A percentile compares a stretch with the other conserved stretches of the same genome.
These are phyloP conservation scores for Tupaia chinensis DNA, from an alignment of 2,113 vertebrate species.

Conservation along the genomic window DNA sequence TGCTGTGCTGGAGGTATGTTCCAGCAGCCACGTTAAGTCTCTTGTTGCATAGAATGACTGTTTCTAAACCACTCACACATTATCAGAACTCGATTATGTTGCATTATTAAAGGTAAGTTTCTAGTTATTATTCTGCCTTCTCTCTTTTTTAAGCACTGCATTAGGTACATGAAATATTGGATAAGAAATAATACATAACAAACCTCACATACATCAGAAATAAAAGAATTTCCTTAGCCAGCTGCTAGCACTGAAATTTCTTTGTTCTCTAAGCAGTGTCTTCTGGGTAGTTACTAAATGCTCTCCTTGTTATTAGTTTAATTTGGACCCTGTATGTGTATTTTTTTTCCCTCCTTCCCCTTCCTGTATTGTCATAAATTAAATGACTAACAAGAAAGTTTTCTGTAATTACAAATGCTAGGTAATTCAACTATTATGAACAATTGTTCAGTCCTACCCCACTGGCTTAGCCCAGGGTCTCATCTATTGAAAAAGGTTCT, in stretches of 20 bases:
- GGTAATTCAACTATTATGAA: not conserved
- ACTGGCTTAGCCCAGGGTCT: not conserved
- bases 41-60: not conserved
- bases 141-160: not conserved
- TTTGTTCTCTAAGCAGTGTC: not conserved
- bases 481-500: not conserved
- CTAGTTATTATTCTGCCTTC: not conserved
- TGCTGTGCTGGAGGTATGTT: slow-evolving; percentile 93
- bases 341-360: not conserved
- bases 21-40: rapidly evolving
- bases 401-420: not conserved
- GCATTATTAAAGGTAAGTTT: not conserved
- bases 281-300: not conserved
- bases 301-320: not conserved
- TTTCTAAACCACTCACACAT: not conserved
- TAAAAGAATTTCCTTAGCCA: not conserved
- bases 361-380: not conserved
- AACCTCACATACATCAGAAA: not conserved
- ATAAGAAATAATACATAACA: not conserved
- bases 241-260: not conserved
- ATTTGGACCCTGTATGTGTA: not conserved
- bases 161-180: not conserved
- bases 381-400: slow-evolving; percentile 20
- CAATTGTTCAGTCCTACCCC: not conserved
- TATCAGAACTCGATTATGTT: not conserved